These are phyloP conservation scores for Eupeodes latifasciatus DNA, from an alignment of 2,888 invertebrate genomes.

Conservation along the genomic window DNA sequence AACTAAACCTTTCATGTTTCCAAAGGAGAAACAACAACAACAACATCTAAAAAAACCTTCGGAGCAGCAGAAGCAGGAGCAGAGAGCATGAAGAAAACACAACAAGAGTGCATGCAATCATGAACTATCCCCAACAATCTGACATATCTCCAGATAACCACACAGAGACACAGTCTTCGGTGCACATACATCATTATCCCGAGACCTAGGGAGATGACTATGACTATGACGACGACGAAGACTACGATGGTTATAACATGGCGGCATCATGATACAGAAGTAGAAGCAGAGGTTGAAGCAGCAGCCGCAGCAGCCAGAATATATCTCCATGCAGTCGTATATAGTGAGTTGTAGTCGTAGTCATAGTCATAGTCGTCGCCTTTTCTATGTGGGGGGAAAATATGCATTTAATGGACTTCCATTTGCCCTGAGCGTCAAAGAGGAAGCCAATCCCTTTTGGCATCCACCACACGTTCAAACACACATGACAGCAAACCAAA, in stretches of 20 bases:
- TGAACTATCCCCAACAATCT: constrained; percentile 72
- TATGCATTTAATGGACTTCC: constrained; percentile 76
- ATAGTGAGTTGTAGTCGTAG: not conserved
- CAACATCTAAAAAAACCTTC: not conserved
- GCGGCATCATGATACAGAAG: constrained; percentile 68
- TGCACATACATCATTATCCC: constrained; percentile 73
- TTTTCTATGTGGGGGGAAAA: constrained; percentile 59
- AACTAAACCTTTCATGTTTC: constrained; percentile 53
- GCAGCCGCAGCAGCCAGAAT: constrained; percentile 7
- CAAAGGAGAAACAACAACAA: constrained; percentile 25
- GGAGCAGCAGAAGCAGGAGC: constrained; percentile 32
- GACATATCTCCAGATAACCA: constrained; percentile 71
- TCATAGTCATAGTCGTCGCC: not conserved
- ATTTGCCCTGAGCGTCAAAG: constrained; percentile 74
- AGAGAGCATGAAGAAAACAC: constrained; percentile 58
- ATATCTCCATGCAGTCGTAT: constrained; percentile 35
- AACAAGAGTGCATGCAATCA: constrained; percentile 76
- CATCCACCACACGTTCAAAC: constrained; percentile 67
- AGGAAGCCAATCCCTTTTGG: constrained; percentile 75
- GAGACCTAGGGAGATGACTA: constrained; percentile 63
- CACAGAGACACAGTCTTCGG: constrained; percentile 57
- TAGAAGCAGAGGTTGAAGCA: constrained; percentile 49
- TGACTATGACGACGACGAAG: constrained; percentile 43
- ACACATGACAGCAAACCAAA: constrained; percentile 39
- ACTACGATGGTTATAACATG: constrained; percentile 25